Percentiles rank a stretch among this genome's conserved stretches.
These are phyloP conservation scores for Macroramphosus scolopax DNA, from an alignment of 2,797 vertebrate species.

Conservation along the genomic window DNA sequence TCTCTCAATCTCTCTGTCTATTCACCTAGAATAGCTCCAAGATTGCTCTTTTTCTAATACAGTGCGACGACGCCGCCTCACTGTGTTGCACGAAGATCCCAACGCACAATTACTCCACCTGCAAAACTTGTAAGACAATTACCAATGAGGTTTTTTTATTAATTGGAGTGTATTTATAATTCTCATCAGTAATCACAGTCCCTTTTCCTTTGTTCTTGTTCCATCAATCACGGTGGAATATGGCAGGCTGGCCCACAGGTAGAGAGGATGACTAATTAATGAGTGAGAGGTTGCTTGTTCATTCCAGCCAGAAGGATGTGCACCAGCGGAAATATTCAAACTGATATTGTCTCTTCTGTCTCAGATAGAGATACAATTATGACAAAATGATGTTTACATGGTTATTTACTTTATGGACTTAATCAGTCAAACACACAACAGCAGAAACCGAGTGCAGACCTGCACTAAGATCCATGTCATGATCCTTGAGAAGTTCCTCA, in stretches of 20 bases:
- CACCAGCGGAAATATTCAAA: conserved; percentile 14
- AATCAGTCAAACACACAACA: too few relatives aligned
- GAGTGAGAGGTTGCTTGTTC: conserved; percentile 54
- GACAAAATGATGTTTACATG: too few relatives aligned
- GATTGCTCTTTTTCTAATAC: conserved; percentile 45
- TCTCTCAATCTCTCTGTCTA: conserved; percentile 41
- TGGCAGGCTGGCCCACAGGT: conserved; percentile 65
- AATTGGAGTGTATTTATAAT: conserved; percentile 72
- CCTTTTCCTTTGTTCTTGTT: conserved; percentile 54
- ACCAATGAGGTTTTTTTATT: conserved; percentile 44
- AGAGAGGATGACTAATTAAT: conserved; percentile 67
- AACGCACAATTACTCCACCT: conserved; percentile 19
- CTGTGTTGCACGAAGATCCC: too few relatives aligned
- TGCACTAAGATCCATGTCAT: too few relatives aligned
- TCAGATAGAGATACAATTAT: too few relatives aligned
- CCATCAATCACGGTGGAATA: conserved; percentile 59
- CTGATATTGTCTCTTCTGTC: too few relatives aligned
- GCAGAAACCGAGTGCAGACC: too few relatives aligned
- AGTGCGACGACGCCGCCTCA: conserved; percentile 1
- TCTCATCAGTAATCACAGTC: conserved; percentile 63
- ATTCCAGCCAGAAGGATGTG: conserved; percentile 38
- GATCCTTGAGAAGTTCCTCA: too few relatives aligned
- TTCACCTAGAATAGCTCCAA: conserved; percentile 50
- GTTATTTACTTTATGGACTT: too few relatives aligned
- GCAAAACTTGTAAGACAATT: conserved; percentile 41